phyloP scores from a whole-genome alignment of 1,140 invertebrate species.

The Drosophila tristis region DNA sequence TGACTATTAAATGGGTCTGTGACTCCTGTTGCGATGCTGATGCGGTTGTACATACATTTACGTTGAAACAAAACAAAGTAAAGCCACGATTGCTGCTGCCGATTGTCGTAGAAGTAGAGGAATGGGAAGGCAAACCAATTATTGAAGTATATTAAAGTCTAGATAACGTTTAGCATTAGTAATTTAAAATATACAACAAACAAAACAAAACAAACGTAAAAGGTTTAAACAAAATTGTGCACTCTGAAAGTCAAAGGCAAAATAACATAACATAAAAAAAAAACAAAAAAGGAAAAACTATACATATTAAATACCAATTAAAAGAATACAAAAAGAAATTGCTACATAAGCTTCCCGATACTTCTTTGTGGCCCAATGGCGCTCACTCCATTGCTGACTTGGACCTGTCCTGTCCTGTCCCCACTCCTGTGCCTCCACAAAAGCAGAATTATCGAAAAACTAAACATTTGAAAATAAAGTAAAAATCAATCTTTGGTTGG shows the following conservation, averaged over 20 bases:
- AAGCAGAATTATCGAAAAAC: constrained; percentile 6
- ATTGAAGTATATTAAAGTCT: constrained; percentile 75
- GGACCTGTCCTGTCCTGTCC: no score
- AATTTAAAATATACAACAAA: constrained; percentile 72
- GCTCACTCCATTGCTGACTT: constrained; percentile 3
- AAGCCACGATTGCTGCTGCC: constrained; percentile 43
- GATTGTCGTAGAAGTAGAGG: constrained; percentile 17
- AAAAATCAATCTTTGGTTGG: not conserved
- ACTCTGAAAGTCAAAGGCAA: constrained; percentile 71
- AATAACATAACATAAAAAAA: constrained; percentile 35
- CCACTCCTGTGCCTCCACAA: not conserved
- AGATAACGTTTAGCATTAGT: constrained; percentile 77
- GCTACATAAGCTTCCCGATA: constrained; percentile 28
- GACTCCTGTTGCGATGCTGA: constrained; percentile 7
- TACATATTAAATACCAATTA: constrained; percentile 60
- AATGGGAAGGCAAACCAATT: constrained; percentile 46
- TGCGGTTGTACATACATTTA: constrained; percentile 59
- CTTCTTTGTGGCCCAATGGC: constrained; percentile 11
- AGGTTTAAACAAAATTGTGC: constrained; percentile 62
- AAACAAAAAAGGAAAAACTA: constrained; percentile 15
- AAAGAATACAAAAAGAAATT: constrained; percentile 57
- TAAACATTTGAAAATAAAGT: not conserved
- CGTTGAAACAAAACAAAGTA: constrained; percentile 49
- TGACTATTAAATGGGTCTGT: constrained; percentile 64
- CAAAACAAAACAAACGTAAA: constrained; percentile 28